Conservation (phyloP, 1,140 invertebrate species). For the Apis florea region DNA sequence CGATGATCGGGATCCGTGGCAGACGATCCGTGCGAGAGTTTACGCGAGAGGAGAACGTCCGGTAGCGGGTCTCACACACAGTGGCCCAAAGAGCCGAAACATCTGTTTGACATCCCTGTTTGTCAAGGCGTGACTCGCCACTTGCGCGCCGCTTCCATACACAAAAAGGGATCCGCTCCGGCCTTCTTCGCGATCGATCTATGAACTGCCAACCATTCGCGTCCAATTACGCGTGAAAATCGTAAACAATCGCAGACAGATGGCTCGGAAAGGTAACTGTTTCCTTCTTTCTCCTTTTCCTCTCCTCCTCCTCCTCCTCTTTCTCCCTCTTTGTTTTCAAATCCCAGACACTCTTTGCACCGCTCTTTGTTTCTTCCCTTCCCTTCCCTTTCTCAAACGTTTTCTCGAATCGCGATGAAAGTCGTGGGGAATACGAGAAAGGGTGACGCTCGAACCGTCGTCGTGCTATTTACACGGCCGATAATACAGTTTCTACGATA, state of each 20-base stretch:
- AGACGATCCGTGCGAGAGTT: conserved; percentile 49
- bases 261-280: conserved; percentile 34
- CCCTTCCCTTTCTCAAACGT: no score
- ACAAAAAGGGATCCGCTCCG: conserved; percentile 71
- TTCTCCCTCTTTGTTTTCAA: not conserved
- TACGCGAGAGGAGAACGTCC: conserved; percentile 55
- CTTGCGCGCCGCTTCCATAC: conserved; percentile 75
- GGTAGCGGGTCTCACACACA: conserved; percentile 57
- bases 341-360: not conserved
- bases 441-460: not conserved
- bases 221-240: conserved; percentile 80
- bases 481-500: not conserved
- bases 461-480: not conserved
- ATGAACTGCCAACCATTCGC: conserved; percentile 71
- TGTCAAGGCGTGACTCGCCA: conserved; percentile 81
- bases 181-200: conserved; percentile 73
- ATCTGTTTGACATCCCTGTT: conserved; percentile 81
- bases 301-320: no score
- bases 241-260: conserved; percentile 71
- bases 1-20: conserved; percentile 53
- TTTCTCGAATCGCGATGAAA: not conserved
- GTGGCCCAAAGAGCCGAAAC: conserved; percentile 67
- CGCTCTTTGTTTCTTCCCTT: conserved; percentile 27
- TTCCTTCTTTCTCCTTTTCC: not conserved
- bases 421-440: not conserved